Conservation (phyloP, 2,888 invertebrate species). For the Silvanus unidentatus region DNA sequence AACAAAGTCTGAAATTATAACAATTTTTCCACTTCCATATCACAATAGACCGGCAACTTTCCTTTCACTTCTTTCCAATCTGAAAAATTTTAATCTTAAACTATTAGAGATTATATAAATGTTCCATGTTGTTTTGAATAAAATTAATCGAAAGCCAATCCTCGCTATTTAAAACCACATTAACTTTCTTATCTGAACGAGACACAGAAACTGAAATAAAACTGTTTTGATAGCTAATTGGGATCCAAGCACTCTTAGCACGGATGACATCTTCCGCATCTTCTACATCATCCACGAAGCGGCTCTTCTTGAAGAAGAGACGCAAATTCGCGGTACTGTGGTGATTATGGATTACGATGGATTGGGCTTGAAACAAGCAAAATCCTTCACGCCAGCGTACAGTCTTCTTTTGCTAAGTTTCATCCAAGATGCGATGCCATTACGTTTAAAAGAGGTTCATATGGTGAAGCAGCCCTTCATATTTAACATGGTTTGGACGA, state of each 20-base stretch:
- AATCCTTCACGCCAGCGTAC: constrained; percentile 60
- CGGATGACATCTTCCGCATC: constrained; percentile 72
- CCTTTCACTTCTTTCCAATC: too few species aligned
- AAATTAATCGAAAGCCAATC: too few species aligned
- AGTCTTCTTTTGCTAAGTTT: constrained; percentile 71
- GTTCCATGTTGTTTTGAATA: too few species aligned
- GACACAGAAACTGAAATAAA: constrained; percentile 7
- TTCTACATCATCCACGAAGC: constrained; percentile 76
- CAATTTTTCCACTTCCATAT: too few species aligned
- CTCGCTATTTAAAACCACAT: too few species aligned
- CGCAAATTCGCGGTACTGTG: constrained; percentile 73
- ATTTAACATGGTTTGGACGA: constrained; percentile 77
- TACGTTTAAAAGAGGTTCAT: constrained; percentile 78
- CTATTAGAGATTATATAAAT: too few species aligned
- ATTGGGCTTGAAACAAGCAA: constrained; percentile 68
- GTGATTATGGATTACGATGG: constrained; percentile 80
- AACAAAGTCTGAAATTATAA: too few species aligned
- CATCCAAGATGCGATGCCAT: constrained; percentile 83
- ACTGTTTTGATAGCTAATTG: constrained; percentile 50
- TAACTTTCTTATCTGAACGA: too few species aligned
- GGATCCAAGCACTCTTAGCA: constrained; percentile 67
- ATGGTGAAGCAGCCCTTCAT: constrained; percentile 80
- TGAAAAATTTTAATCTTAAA: too few species aligned
- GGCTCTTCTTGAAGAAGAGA: constrained; percentile 70
- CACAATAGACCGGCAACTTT: too few species aligned